Evolutionary conservation across 2,113 vertebrate species (phyloP).

Genomic region (Phalacrocorax aristotelis): DNA sequence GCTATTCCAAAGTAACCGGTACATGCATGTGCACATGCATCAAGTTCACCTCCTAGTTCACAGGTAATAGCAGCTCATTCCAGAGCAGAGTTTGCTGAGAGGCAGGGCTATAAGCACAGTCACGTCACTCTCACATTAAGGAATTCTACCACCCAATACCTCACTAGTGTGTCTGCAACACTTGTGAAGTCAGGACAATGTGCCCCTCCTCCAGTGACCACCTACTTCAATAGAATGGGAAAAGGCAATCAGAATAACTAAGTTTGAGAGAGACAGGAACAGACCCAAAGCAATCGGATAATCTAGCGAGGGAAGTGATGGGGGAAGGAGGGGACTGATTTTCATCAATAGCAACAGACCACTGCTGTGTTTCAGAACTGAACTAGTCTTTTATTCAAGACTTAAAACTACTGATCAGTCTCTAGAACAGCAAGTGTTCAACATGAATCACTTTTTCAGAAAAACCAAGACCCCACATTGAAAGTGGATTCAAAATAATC

Average conservation of each 20-base stretch:
- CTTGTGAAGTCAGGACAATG: not conserved
- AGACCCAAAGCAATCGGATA: not conserved
- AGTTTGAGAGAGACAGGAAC: not conserved
- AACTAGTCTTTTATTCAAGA: not conserved
- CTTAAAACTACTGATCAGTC: not conserved
- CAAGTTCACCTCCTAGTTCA: not conserved
- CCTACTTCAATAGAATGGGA: not conserved
- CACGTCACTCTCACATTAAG: not conserved
- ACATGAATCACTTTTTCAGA: not conserved
- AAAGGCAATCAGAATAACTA: not conserved
- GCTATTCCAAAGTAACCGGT: not conserved
- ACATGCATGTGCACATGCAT: accelerated
- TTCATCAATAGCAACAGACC: not conserved
- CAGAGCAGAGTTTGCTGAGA: not conserved
- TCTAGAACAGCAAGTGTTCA: not conserved
- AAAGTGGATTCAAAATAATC: not conserved
- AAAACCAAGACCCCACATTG: not conserved
- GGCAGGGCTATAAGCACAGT: not conserved
- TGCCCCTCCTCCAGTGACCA: not conserved
- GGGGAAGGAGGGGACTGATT: not conserved
- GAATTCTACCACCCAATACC: not conserved
- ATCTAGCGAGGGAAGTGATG: not conserved
- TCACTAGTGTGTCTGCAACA: not conserved
- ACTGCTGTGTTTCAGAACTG: not conserved
- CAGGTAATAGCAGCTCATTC: not conserved